These are phyloP conservation scores for Upupa epops DNA, from an alignment of 2,113 vertebrate species.

Conservation along the genomic window DNA sequence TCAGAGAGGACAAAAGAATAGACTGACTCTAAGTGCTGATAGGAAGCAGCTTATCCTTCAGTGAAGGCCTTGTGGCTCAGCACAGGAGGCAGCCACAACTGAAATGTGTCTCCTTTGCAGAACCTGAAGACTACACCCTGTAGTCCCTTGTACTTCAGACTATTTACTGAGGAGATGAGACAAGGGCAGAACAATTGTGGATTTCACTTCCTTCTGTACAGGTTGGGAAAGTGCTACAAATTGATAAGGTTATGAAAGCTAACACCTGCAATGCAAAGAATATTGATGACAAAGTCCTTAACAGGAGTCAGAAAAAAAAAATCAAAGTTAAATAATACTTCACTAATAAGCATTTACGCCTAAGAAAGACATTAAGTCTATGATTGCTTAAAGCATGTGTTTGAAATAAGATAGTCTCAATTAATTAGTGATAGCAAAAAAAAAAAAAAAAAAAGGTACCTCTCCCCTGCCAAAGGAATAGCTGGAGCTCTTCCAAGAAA, in stretches of 20 bases:
- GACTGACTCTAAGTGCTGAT: neutral
- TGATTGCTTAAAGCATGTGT: neutral
- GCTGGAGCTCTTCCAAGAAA: neutral
- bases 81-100: neutral
- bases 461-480: neutral
- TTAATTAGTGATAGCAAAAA: neutral
- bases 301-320: neutral
- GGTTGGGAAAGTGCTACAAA: neutral
- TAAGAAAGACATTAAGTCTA: neutral
- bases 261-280: neutral
- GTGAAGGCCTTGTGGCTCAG: neutral
- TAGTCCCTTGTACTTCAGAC: neutral
- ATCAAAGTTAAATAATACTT: neutral
- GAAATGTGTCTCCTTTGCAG: neutral
- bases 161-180: neutral
- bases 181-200: neutral
- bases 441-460: neutral
- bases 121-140: neutral
- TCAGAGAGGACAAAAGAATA: neutral
- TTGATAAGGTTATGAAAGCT: neutral
- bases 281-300: neutral
- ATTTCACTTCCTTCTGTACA: neutral
- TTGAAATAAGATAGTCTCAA: neutral
- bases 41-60: neutral
- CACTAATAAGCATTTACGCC: neutral